These are phyloP conservation scores for Cichladusa arquata DNA, from an alignment of 2,113 vertebrate species.

Conservation along the genomic window DNA sequence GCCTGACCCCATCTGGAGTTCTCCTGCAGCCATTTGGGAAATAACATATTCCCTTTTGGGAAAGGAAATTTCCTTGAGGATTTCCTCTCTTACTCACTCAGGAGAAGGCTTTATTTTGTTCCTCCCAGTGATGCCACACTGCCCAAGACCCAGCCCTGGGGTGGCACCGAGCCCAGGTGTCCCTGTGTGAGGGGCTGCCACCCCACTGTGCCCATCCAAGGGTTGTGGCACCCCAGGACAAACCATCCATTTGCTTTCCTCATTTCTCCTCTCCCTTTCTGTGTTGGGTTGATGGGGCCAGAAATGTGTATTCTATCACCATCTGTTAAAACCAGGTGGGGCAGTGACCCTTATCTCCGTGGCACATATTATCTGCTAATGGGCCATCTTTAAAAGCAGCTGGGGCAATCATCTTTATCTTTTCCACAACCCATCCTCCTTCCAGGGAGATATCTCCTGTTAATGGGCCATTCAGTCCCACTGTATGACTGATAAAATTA, in stretches of 20 bases:
- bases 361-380: no score
- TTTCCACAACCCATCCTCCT: no score
- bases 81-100: not conserved
- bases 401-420: no score
- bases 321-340: no score
- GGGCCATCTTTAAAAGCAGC: no score
- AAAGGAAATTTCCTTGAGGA: not conserved
- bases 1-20: accelerated
- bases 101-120: not conserved
- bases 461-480: no score
- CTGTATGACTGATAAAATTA: no score
- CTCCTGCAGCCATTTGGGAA: not conserved
- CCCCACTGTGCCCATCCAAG: accelerated
- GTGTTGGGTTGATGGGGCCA: no score
- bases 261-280: not conserved
- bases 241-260: not conserved
- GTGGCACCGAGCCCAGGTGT: accelerated
- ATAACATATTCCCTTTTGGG: not conserved
- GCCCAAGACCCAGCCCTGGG: not conserved
- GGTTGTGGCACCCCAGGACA: not conserved
- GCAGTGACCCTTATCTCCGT: no score
- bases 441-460: no score
- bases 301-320: no score
- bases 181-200: not conserved
- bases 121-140: not conserved